Evolutionary conservation across 2,888 invertebrate species (phyloP).

Genomic region (Macrophya annulata): DNA sequence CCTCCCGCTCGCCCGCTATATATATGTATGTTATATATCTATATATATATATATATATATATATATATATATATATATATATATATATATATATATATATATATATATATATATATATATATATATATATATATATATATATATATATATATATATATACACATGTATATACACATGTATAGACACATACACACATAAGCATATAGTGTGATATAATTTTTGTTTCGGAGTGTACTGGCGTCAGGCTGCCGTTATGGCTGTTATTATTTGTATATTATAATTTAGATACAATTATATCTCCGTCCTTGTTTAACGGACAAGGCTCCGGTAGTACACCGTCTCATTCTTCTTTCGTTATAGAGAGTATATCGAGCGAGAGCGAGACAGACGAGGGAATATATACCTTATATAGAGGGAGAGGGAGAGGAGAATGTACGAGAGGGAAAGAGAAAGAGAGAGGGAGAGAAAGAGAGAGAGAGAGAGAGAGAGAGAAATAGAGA

Average conservation of each 20-base stretch:
- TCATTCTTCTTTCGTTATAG: conserved; percentile 15
- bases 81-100: background rate
- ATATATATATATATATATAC: background rate
- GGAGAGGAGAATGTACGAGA: conserved; percentile 16
- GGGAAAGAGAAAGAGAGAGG: conserved; percentile 27
- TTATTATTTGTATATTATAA: conserved; percentile 80
- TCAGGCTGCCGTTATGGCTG: conserved; percentile 78
- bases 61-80: background rate
- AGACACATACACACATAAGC: background rate
- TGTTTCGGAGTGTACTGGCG: conserved; percentile 77
- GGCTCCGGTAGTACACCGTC: conserved; percentile 49
- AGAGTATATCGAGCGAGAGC: conserved; percentile 47
- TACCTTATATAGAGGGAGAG: background rate
- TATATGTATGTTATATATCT: background rate
- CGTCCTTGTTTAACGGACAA: conserved; percentile 69
- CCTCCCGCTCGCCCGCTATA: conserved; percentile 45
- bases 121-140: background rate
- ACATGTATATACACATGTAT: background rate
- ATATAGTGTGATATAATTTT: conserved; percentile 61
- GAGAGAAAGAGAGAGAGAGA: conserved; percentile 48
- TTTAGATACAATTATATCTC: conserved; percentile 79
- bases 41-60: background rate
- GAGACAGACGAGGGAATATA: conserved; percentile 45
- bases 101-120: background rate
- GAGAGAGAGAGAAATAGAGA: conserved; percentile 59